Percentiles rank a stretch among this genome's conserved stretches.
These are phyloP conservation scores for Drosophila sordidula DNA, from an alignment of 2,888 invertebrate species.

Conservation along the genomic window DNA sequence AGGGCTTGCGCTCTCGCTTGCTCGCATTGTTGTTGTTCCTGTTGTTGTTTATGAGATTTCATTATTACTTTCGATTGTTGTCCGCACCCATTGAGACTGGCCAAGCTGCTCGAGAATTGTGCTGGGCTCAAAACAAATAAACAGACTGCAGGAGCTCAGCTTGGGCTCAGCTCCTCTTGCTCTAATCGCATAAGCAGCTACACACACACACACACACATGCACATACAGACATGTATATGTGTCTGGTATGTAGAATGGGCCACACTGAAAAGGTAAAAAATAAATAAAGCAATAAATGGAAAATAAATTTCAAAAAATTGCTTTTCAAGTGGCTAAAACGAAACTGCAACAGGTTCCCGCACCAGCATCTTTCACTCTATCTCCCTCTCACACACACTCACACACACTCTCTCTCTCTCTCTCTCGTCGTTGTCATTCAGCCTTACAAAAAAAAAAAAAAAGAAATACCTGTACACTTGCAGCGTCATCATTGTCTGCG, in stretches of 20 bases:
- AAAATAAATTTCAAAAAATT: constrained; percentile 75
- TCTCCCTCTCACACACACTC: neutral
- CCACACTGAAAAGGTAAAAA: constrained; percentile 57
- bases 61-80: constrained; percentile 79
- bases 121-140: constrained; percentile 69
- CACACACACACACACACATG: constrained; percentile 14
- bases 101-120: constrained; percentile 44
- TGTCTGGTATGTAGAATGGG: constrained; percentile 38
- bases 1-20: constrained; percentile 17
- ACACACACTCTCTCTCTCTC: neutral
- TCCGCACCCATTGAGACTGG: constrained; percentile 62
- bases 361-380: constrained; percentile 5
- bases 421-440: constrained; percentile 14
- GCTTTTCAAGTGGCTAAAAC: constrained; percentile 72
- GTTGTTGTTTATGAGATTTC: constrained; percentile 72
- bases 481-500: constrained; percentile 55
- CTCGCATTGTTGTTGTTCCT: constrained; percentile 25
- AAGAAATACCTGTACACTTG: constrained; percentile 26
- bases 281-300: constrained; percentile 78
- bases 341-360: constrained; percentile 58
- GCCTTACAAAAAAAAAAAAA: constrained; percentile 1
- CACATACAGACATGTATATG: neutral
- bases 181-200: constrained; percentile 76
- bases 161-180: constrained; percentile 52
- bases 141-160: constrained; percentile 39